A percentile compares a stretch with the other conserved stretches of the same genome.
phyloP scores from a whole-genome alignment of 1,140 invertebrate genomes.

The Diachasma alloeum region DNA sequence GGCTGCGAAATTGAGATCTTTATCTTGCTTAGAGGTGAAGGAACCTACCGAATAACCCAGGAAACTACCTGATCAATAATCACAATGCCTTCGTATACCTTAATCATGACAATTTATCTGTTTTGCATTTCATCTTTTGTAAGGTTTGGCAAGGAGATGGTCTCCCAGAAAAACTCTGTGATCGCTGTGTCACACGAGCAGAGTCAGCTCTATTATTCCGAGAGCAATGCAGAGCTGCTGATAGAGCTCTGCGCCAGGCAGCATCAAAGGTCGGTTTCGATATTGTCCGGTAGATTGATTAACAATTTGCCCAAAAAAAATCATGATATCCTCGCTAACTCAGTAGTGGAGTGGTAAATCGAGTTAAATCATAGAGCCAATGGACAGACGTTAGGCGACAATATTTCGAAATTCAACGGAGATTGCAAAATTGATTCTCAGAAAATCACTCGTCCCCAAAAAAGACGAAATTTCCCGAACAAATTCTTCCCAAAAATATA shows the following conservation, averaged over 20 bases:
- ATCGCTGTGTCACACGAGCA: conserved; percentile 59
- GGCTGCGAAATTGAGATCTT: conserved; percentile 58
- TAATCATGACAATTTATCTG: neutral
- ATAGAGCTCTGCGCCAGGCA: conserved; percentile 59
- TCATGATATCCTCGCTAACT: neutral
- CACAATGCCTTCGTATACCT: too few species aligned
- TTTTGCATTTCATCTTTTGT: neutral
- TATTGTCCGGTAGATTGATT: neutral
- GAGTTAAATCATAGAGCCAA: neutral
- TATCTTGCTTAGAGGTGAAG: conserved; percentile 58
- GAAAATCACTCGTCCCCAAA: too few species aligned
- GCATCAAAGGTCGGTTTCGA: conserved; percentile 48
- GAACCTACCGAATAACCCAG: too few species aligned
- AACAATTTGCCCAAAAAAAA: neutral
- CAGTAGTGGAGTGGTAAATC: neutral
- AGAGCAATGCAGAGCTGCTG: conserved; percentile 61
- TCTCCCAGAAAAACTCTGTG: conserved; percentile 61
- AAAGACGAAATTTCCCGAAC: too few species aligned
- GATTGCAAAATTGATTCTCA: neutral
- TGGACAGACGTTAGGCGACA: neutral
- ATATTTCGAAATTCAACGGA: neutral
- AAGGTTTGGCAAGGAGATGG: conserved; percentile 63
- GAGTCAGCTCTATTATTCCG: conserved; percentile 61
- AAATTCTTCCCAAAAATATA: too few species aligned
- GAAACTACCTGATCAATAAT: too few species aligned